Evolutionary conservation across 2,797 vertebrate genomes (phyloP).

Genomic region (Xyrichtys novacula): DNA sequence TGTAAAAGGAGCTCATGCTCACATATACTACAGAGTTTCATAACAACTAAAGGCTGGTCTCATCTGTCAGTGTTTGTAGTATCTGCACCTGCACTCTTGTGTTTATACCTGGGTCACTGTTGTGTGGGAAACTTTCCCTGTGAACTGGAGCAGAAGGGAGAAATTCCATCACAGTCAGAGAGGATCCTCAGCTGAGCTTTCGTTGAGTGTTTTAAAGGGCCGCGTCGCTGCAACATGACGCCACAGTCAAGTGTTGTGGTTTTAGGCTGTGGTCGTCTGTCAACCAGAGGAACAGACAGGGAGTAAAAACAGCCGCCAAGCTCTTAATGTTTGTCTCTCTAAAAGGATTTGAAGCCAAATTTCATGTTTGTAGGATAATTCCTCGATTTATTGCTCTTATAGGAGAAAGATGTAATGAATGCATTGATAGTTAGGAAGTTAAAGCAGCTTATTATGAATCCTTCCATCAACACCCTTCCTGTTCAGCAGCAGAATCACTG

Average conservation of each 20-base stretch:
- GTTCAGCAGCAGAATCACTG: too few species aligned
- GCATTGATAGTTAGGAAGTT: too few species aligned
- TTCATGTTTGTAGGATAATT: too few species aligned
- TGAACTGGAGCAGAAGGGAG: conserved; percentile 13
- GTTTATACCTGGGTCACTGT: conserved; percentile 1
- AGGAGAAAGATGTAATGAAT: too few species aligned
- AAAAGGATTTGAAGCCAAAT: too few species aligned
- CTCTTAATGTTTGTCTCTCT: neutral
- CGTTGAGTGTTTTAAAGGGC: conserved; percentile 24
- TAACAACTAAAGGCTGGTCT: neutral
- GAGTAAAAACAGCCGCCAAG: conserved; percentile 2
- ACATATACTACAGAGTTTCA: too few species aligned
- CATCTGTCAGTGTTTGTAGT: too few species aligned
- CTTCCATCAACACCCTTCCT: too few species aligned
- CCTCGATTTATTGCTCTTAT: too few species aligned
- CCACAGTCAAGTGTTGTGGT: conserved; percentile 41
- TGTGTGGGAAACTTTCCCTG: conserved; percentile 6
- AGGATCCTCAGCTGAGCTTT: conserved; percentile 8
- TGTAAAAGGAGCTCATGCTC: neutral
- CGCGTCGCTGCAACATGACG: conserved; percentile 40
- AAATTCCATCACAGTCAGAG: conserved; percentile 27
- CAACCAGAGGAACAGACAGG: conserved; percentile 5
- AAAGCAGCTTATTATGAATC: too few species aligned
- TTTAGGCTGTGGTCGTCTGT: conserved; percentile 38
- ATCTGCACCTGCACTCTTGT: conserved; percentile 23